Evolutionary conservation across 2,797 vertebrate genomes (phyloP).

Genomic region (Hydrocynus forskahlii): DNA sequence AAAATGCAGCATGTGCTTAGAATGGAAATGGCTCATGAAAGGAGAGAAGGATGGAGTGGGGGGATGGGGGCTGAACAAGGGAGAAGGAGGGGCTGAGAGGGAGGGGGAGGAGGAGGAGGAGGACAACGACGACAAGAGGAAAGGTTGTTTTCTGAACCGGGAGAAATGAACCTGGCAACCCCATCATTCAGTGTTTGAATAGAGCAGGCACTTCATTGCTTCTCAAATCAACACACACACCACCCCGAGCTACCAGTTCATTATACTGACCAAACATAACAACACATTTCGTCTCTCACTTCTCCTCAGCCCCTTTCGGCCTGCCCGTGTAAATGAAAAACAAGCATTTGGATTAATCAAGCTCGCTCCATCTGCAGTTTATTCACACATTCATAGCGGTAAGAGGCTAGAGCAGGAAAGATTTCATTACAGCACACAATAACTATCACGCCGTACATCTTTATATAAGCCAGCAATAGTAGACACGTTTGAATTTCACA

Average conservation of each 20-base stretch:
- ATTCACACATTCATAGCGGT: conserved; percentile 35
- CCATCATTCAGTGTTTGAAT: conserved; percentile 84
- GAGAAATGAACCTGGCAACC: conserved; percentile 77
- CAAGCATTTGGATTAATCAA: conserved; percentile 46
- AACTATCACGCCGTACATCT: conserved; percentile 37
- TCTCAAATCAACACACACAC: conserved; percentile 78
- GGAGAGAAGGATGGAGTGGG: conserved; percentile 51
- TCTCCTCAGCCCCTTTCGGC: background rate
- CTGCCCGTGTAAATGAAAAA: conserved; percentile 26
- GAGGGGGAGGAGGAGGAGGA: conserved; percentile 41
- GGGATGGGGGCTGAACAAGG: conserved; percentile 68
- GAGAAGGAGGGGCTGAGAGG: conserved; percentile 58
- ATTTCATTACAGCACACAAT: conserved; percentile 42
- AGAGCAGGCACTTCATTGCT: conserved; percentile 83
- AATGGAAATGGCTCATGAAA: conserved; percentile 82
- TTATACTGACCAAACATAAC: conserved; percentile 47
- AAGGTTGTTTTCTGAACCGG: conserved; percentile 58
- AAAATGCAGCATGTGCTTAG: conserved; percentile 81
- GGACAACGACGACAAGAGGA: conserved; percentile 61
- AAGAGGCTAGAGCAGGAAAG: conserved; percentile 25
- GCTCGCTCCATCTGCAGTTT: conserved; percentile 37
- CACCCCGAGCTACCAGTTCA: conserved; percentile 40
- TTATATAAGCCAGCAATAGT: conserved; percentile 34
- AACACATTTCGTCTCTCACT: conserved; percentile 1
- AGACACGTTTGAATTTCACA: conserved; percentile 38